A percentile compares a stretch with the other conserved stretches of the same genome.
Evolutionary conservation across 2,888 invertebrate genomes (phyloP).

Genomic region (Tetranychus truncatus): DNA sequence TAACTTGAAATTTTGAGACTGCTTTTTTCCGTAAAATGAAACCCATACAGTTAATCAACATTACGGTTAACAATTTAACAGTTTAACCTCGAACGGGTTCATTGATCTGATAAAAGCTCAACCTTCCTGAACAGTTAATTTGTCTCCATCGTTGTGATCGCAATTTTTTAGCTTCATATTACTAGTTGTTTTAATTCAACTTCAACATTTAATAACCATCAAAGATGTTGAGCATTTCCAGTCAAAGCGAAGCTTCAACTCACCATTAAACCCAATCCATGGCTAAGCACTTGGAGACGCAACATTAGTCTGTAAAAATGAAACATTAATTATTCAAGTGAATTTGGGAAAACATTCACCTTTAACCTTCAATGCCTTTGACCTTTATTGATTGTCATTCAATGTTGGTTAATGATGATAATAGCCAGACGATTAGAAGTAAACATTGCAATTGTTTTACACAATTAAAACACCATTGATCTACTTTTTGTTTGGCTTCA

Average conservation of each 20-base stretch:
- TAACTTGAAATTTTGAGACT: too few species aligned
- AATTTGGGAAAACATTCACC: background rate
- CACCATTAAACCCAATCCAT: too few species aligned
- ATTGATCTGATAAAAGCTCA: background rate
- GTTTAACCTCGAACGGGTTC: background rate
- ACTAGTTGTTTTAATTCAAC: too few species aligned
- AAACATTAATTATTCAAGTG: too few species aligned
- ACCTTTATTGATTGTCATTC: background rate
- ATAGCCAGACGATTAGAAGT: background rate
- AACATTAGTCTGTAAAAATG: too few species aligned
- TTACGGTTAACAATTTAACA: background rate
- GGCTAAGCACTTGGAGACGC: too few species aligned
- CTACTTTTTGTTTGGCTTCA: background rate
- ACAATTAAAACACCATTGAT: background rate
- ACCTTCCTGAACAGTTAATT: background rate
- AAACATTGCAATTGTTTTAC: background rate
- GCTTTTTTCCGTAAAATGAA: background rate
- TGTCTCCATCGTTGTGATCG: background rate
- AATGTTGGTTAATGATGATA: background rate
- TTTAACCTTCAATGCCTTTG: conserved; percentile 1
- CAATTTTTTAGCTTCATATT: too few species aligned
- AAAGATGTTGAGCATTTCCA: too few species aligned
- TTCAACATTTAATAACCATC: too few species aligned
- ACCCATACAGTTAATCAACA: background rate
- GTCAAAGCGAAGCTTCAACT: too few species aligned